Base-by-base conservation (phyloP, 2,888 invertebrate species). In the Conops quadrifasciatus region DNA sequence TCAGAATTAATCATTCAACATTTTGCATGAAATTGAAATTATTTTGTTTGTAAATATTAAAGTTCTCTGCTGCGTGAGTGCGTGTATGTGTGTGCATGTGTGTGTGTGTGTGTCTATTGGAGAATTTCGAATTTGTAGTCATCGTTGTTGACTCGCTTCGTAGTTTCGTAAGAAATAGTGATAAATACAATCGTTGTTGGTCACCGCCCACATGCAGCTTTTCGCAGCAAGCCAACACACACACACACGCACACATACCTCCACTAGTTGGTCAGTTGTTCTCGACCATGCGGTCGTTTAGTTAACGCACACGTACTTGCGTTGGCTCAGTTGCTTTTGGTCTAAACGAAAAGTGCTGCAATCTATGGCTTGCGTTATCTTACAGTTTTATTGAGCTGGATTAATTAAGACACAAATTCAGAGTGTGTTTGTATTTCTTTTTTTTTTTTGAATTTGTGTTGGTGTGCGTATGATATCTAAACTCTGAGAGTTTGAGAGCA, bases 321-420 rank as follows among this genome's bases (percentile, higher is more conserved):
- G 67, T n/a, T n/a, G n/a, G 19, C 58, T 67, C 58, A 67, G 67
- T 24, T 67, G 67, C 64, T 24, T 67, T 7, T 16, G 45, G 56
- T n/a, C n/a, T 26, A 2, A 26, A 58, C 28, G 21, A 58, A 58
- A 56, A 51, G 15, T n/a, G 21, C 21, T 67, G 66, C 56, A 56
- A 30, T 51, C 60, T 67, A 60, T 67, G 28, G 60, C 30, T 24
- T 68, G 45, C 51, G 60, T 62, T 67, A 19, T 26, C n/a, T 36
- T 36, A 53, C 21, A 60, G 30, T 7, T 68, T 68, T 68, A 68
- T 68, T 68, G 62, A 49, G 26, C 9, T 60, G 60, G 68, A 68
- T 68, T 68, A 68, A 68, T 59, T 68, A 60, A 68, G 49, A 45
- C 26, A 36, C 36, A 51, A 15, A 53, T 9, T 16, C 51, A 49